These are phyloP conservation scores for Nasonia oneida DNA, from an alignment of 2,888 invertebrate species.

Conservation along the genomic window DNA sequence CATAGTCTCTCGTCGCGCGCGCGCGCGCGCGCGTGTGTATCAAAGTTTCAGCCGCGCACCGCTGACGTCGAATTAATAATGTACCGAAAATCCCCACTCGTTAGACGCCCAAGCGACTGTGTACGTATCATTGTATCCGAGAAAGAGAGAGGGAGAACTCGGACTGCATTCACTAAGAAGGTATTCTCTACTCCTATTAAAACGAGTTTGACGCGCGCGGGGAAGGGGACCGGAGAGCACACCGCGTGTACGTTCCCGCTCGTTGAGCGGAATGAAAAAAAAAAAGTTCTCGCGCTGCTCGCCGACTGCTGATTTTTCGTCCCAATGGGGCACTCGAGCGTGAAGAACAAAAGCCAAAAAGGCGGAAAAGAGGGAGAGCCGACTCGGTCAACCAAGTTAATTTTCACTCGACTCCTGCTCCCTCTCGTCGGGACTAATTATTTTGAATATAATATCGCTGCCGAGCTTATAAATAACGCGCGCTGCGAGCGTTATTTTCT, in stretches of 20 bases:
- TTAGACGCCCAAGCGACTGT: not conserved
- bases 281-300: not conserved
- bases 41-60: slow-evolving; percentile 16
- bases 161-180: not conserved
- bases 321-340: slow-evolving; percentile 24
- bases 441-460: slow-evolving; percentile 26
- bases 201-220: slow-evolving; percentile 26
- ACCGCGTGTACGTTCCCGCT: not conserved
- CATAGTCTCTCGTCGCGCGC: slow-evolving; percentile 3
- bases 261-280: not conserved
- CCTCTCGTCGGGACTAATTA: slow-evolving; percentile 48
- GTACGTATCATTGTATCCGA: not conserved
- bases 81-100: not conserved
- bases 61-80: not conserved
- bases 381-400: slow-evolving; percentile 43
- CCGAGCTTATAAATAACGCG: too few relatives aligned
- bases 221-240: not conserved
- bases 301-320: slow-evolving; percentile 10
- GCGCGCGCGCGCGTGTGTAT: not conserved
- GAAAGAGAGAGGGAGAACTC: not conserved
- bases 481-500: too few relatives aligned
- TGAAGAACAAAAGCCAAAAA: slow-evolving; percentile 6
- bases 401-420: slow-evolving; percentile 17
- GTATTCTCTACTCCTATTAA: slow-evolving; percentile 22
- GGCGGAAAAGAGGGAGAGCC: not conserved